Evolutionary conservation across 2,113 vertebrate species (phyloP), one percentile per base, ranked within the genome.

Genomic region (Chlorodrepanis virens): DNA sequence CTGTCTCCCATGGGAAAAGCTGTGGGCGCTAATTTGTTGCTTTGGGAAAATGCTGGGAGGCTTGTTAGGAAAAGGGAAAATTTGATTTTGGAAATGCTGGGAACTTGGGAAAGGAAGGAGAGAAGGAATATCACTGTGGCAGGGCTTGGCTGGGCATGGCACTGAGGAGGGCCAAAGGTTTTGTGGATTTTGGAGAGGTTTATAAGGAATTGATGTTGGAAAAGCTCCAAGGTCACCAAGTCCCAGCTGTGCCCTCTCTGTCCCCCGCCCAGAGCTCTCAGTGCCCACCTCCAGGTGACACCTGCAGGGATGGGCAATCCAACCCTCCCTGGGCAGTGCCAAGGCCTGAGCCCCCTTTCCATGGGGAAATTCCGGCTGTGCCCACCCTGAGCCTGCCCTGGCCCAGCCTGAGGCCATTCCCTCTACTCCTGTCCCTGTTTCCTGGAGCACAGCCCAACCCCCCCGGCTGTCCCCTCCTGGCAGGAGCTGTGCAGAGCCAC

Each of bases 11-110:
- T 49, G 81, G 72, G 44, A 78, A 78, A 65, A 40, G 89, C 85
- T 74, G 23, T 44, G 67, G 59, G 76, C 35, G 88, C 29, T 94
- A 79, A 90, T 92, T 69, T 93, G 49, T 61, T 59, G 64, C 87
- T 84, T 44, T 87, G 68, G 47, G 42, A 83, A 91, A 88, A 31
- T 28, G 60, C 86, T 70, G 83, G 94, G 77, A 81, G 63, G 42
- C 29, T 83, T 87, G 59, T 76, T 21, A 7, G 87, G 50, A n/a
- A 40, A 3, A 40, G 53, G 70, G 78, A 31, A 93, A 82, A 69
- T 70, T 69, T 5, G 31, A 63, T 59, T 63, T 20, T 0, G 12
- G 15, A 5, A 28, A 21, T 0, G 10, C 42, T 83, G 75, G 69
- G 10, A 76, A 2, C 15, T 83, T 24, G 3, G 63, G 56, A 57